Percentiles rank a stretch among this genome's conserved stretches.
phyloP scores from a whole-genome alignment of 2,888 invertebrate species.

The Campoletis raptor region DNA sequence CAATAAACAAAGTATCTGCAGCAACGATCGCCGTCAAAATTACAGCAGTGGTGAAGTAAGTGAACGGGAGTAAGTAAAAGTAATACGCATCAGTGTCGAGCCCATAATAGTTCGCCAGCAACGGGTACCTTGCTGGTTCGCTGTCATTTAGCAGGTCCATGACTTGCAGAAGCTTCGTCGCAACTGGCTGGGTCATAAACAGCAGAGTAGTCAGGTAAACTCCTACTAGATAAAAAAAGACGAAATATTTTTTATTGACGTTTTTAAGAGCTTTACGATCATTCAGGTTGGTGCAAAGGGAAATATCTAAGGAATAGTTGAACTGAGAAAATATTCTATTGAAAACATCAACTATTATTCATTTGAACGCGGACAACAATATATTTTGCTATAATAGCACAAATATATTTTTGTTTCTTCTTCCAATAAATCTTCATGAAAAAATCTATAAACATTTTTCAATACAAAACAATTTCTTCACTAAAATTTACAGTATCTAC shows the following conservation, averaged over 20 bases:
- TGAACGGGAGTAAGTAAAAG: constrained; percentile 48
- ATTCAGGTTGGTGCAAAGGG: not conserved
- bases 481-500: too few relatives aligned
- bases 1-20: constrained; percentile 56
- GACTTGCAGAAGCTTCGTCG: constrained; percentile 26
- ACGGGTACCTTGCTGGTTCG: constrained; percentile 34
- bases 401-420: too few relatives aligned
- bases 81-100: constrained; percentile 50
- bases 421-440: too few relatives aligned
- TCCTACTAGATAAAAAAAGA: constrained; percentile 29
- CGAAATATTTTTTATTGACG: not conserved
- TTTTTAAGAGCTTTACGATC: not conserved
- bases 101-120: constrained; percentile 54
- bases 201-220: constrained; percentile 33
- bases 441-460: too few relatives aligned
- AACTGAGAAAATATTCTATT: too few relatives aligned
- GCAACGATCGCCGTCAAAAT: constrained; percentile 48
- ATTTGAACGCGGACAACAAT: too few relatives aligned
- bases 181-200: constrained; percentile 52
- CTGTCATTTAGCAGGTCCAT: constrained; percentile 4
- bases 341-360: too few relatives aligned
- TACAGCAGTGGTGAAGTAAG: constrained; percentile 22
- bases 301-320: not conserved
- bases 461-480: too few relatives aligned
- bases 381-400: too few relatives aligned